Evolutionary conservation across 1,140 invertebrate species (phyloP).

Genomic region (Maconellicoccus hirsutus): DNA sequence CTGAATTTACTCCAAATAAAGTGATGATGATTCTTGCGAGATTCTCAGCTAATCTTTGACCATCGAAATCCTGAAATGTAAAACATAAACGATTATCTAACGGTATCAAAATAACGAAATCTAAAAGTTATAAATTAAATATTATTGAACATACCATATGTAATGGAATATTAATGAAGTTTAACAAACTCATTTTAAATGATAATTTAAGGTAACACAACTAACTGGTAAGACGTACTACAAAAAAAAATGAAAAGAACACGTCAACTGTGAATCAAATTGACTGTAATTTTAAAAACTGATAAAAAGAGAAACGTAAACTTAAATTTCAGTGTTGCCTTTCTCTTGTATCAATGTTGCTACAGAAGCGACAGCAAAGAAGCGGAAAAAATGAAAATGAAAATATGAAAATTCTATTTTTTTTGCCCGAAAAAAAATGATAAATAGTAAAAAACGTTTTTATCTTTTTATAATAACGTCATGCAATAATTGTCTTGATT

Average conservation of each 20-base stretch:
- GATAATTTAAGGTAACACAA: not conserved
- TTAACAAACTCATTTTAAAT: slow-evolving; percentile 5
- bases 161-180: not conserved
- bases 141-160: slow-evolving; percentile 1
- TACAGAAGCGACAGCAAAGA: no score
- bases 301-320: not conserved
- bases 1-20: slow-evolving; percentile 59
- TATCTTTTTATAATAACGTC: no score
- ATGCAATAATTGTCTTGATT: no score
- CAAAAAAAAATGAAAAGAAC: not conserved
- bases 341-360: no score
- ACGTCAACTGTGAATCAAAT: not conserved
- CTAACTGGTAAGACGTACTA: no score
- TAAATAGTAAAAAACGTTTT: no score
- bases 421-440: no score
- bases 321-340: no score
- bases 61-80: slow-evolving; percentile 79
- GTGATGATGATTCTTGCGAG: slow-evolving; percentile 78
- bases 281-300: not conserved
- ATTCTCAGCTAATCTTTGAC: slow-evolving; percentile 77
- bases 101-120: no score
- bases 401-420: no score
- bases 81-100: no score
- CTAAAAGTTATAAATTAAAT: not conserved
- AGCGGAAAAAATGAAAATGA: no score